These are phyloP conservation scores for Phrynocephalus versicolor DNA, from an alignment of 2,113 vertebrate genomes.

Conservation along the genomic window DNA sequence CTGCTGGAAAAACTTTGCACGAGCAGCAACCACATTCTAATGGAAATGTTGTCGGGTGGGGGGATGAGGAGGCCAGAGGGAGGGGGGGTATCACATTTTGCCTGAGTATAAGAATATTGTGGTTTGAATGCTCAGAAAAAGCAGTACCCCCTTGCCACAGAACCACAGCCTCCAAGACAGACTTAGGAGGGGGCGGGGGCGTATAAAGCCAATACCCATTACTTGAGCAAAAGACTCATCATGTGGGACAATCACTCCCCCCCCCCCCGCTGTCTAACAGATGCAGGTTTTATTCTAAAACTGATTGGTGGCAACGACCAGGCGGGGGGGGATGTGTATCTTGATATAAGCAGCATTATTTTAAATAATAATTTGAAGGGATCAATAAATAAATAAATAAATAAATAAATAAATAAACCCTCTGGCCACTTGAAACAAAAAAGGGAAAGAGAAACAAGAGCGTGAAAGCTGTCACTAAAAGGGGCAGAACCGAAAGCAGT, in stretches of 20 bases:
- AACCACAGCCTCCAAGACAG: background rate
- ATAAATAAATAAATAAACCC: background rate
- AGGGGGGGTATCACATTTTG: slow-evolving; percentile 4
- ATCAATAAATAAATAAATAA: too few relatives aligned
- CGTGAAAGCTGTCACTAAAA: background rate
- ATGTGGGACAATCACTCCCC: background rate
- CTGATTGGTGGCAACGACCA: too few relatives aligned
- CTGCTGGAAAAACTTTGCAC: background rate
- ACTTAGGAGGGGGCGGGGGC: background rate
- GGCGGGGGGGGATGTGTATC: background rate
- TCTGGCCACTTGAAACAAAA: background rate
- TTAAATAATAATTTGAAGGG: background rate
- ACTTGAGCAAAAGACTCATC: background rate
- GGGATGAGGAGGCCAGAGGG: background rate
- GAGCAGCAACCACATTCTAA: slow-evolving; percentile 6
- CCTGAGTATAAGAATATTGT: background rate
- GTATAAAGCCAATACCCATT: background rate
- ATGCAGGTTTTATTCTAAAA: background rate
- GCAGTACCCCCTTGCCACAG: background rate
- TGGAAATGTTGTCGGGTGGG: background rate
- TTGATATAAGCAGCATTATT: background rate
- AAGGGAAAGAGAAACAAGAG: background rate
- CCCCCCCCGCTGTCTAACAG: background rate
- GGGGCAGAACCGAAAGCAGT: background rate
- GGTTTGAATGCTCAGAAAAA: slow-evolving; percentile 7